Evolutionary conservation across 2,797 vertebrate species (phyloP).

Genomic region (Lepus townsendii): DNA sequence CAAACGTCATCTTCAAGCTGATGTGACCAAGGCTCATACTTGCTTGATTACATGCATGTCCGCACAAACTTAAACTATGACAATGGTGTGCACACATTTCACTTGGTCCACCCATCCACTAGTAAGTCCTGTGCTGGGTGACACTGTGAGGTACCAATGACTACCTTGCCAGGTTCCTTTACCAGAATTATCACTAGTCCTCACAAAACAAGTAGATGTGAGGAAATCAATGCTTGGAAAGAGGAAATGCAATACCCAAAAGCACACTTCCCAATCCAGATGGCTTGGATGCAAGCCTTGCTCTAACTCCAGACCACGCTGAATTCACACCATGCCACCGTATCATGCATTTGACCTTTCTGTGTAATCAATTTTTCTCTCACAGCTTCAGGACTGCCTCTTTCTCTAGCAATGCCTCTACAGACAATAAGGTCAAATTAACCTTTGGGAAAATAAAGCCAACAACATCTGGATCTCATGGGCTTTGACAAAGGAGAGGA

Average conservation of each 20-base stretch:
- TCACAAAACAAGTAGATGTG: not conserved
- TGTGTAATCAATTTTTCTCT: not conserved
- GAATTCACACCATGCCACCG: not conserved
- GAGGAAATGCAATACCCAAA: not conserved
- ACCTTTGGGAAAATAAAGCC: constrained; percentile 2
- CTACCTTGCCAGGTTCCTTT: not conserved
- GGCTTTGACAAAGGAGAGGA: constrained; percentile 28
- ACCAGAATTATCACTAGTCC: constrained; percentile 3
- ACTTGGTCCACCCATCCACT: not conserved
- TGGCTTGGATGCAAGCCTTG: not conserved
- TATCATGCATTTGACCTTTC: not conserved
- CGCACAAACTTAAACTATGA: not conserved
- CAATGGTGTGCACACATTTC: not conserved
- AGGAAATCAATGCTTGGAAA: constrained; percentile 26
- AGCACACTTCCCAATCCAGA: not conserved
- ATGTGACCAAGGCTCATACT: not conserved
- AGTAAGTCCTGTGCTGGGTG: not conserved
- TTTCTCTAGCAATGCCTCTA: constrained; percentile 45
- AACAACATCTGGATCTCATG: not conserved
- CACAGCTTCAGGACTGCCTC: not conserved
- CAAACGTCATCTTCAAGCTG: constrained; percentile 29
- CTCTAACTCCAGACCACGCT: not conserved
- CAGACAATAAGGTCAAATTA: constrained; percentile 5
- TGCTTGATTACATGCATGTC: not conserved
- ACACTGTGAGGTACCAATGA: not conserved